Conservation (phyloP, 2,888 invertebrate species). For the Mellilla xanthometata region DNA sequence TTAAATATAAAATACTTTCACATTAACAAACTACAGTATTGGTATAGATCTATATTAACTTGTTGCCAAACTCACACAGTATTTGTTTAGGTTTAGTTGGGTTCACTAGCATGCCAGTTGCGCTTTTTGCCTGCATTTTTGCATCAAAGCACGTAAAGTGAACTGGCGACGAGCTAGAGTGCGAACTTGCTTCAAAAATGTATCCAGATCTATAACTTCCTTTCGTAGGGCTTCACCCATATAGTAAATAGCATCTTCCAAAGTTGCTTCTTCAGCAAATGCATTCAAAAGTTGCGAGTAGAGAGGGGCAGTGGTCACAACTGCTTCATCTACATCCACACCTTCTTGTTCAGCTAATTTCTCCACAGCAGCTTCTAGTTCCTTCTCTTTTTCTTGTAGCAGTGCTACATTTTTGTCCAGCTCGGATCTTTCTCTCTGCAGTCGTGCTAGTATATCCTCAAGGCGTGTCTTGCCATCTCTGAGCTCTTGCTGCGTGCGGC, state of each 20-base stretch:
- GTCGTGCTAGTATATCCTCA: constrained; percentile 88
- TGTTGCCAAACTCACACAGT: constrained; percentile 23
- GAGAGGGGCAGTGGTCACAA: constrained; percentile 96
- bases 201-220: constrained; percentile 96
- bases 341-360: constrained; percentile 90
- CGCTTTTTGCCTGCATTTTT: constrained; percentile 97
- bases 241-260: constrained; percentile 99
- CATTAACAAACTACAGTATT: constrained; percentile 13
- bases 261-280: constrained; percentile 98
- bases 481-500: constrained; percentile 93
- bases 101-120: constrained; percentile 87
- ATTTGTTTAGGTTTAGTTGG: constrained; percentile 6
- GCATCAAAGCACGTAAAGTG: constrained; percentile 96
- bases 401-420: constrained; percentile 92
- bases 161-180: constrained; percentile 97
- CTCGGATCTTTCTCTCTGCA: constrained; percentile 90
- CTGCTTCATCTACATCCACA: constrained; percentile 97
- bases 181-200: constrained; percentile 97
- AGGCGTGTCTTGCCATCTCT: constrained; percentile 92
- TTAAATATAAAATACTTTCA: constrained; percentile 11
- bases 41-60: constrained; percentile 19
- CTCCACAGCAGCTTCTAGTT: constrained; percentile 90
- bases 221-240: constrained; percentile 97
- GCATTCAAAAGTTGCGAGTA: constrained; percentile 97
- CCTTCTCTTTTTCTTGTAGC: constrained; percentile 93